These are phyloP conservation scores for Pediacus dermestoides DNA, from an alignment of 2,888 invertebrate genomes.

Conservation along the genomic window DNA sequence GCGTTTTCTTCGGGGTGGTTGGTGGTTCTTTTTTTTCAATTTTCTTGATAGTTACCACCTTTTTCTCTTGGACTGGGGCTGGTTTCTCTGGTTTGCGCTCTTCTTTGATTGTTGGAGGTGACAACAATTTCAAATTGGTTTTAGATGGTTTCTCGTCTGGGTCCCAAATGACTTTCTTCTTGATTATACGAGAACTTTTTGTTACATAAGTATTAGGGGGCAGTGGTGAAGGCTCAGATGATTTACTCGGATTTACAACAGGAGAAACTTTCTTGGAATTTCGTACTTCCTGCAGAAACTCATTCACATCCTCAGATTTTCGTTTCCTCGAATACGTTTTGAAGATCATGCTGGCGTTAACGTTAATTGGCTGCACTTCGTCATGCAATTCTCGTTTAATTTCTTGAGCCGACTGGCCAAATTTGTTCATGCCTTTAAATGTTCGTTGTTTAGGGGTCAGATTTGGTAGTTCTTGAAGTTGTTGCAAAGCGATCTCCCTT, in stretches of 20 bases:
- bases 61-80: slow-evolving; percentile 22
- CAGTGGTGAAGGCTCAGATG: slow-evolving; percentile 17
- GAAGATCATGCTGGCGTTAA: slow-evolving; percentile 38
- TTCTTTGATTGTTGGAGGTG: slow-evolving; percentile 14
- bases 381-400: too few species aligned
- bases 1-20: slow-evolving; percentile 11
- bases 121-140: too few species aligned
- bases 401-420: too few species aligned
- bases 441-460: slow-evolving; percentile 25
- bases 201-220: slow-evolving; percentile 42
- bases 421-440: too few species aligned
- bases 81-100: slow-evolving; percentile 22
- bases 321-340: slow-evolving; percentile 48
- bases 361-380: slow-evolving; percentile 35
- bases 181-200: slow-evolving; percentile 58
- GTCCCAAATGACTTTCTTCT: slow-evolving; percentile 72
- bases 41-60: slow-evolving; percentile 5
- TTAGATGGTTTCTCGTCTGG: slow-evolving; percentile 54
- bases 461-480: slow-evolving; percentile 52
- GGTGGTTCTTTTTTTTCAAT: slow-evolving; percentile 15
- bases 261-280: background rate
- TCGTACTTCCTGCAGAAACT: slow-evolving; percentile 1
- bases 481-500: slow-evolving; percentile 56
- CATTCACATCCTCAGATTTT: slow-evolving; percentile 32
- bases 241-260: slow-evolving; percentile 11